Base-by-base conservation (phyloP, 1,140 invertebrate species). In the Pachyrhynchus sulphureomaculatus region DNA sequence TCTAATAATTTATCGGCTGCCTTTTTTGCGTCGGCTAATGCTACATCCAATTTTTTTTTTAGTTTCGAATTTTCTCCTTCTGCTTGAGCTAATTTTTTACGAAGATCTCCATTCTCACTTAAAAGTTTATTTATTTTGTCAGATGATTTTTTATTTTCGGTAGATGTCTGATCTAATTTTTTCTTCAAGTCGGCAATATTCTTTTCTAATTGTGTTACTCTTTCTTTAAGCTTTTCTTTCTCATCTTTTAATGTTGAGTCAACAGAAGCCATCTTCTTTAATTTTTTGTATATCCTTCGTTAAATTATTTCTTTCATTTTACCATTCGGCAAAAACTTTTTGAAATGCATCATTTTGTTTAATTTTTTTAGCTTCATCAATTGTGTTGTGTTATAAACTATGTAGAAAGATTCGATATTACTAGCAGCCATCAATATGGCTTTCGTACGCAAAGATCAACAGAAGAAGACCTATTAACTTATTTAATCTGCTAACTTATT, bases 151-250 rank as follows among this genome's bases (percentile, higher is more conserved):
- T 54, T 57, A 4, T 32, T 32, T 42, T 56, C 61, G 6, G 37
- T 59, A 17, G 34, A 2, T 10, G 39, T 18, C 23, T 45, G 41
- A 15, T 58, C 62, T n/a, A 66, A 12, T 49, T 60, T 42, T 26
- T 61, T 58, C 47, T 59, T 51, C 23, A 72, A 29, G 34, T 68
- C 45, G 1, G 39, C 32, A 32, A 69, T 49, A 15, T 68, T 21
- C 3, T 66, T 53, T 29, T 51, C 21, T 17, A 70, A 42, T 36
- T 54, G 24, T 8, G 55, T 17, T 17, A 68, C n/a, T 15, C 60
- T 17, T 17, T 33, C 29, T 23, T 63, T 62, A 3, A 56, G 32
- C 18, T 53, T 64, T 20, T 60, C 39, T 13, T 54, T 51, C 45
- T 67, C 67, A 13, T 42, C 49, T 23, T 34, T 56, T 34, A 52